These are phyloP conservation scores for Stigmatopora argus DNA, from an alignment of 2,113 vertebrate species.

Conservation along the genomic window DNA sequence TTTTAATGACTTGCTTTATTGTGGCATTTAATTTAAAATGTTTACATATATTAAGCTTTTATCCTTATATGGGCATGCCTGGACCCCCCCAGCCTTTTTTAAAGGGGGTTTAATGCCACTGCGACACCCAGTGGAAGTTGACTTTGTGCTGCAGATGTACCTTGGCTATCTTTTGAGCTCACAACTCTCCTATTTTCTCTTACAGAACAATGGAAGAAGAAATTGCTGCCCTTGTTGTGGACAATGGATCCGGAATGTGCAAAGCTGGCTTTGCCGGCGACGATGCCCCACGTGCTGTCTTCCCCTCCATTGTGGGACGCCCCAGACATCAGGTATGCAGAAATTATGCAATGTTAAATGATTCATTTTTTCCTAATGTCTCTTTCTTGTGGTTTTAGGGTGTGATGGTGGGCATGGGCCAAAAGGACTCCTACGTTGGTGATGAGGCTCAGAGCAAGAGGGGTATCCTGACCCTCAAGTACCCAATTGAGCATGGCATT, in stretches of 20 bases:
- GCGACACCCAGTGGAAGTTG: not conserved
- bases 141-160: not conserved
- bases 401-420: constrained; percentile 94
- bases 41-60: too few relatives aligned
- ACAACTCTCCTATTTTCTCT: not conserved
- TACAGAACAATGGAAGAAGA: constrained; percentile 3
- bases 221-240: constrained; percentile 11
- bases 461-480: constrained; percentile 58
- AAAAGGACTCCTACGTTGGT: constrained; percentile 91
- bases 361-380: too few relatives aligned
- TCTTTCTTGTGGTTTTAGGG: constrained; percentile 60
- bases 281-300: not conserved
- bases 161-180: not conserved
- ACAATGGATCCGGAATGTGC: constrained; percentile 12
- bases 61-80: not conserved
- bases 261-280: constrained; percentile 9
- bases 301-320: constrained; percentile 12
- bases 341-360: too few relatives aligned
- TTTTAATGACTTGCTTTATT: too few relatives aligned
- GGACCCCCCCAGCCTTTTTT: not conserved
- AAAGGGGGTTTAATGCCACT: not conserved
- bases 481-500: constrained; percentile 87
- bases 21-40: too few relatives aligned
- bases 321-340: not conserved
- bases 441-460: constrained; percentile 93